Evolutionary conservation across 2,797 vertebrate species (phyloP).

Genomic region (Zenarchopterus dispar): DNA sequence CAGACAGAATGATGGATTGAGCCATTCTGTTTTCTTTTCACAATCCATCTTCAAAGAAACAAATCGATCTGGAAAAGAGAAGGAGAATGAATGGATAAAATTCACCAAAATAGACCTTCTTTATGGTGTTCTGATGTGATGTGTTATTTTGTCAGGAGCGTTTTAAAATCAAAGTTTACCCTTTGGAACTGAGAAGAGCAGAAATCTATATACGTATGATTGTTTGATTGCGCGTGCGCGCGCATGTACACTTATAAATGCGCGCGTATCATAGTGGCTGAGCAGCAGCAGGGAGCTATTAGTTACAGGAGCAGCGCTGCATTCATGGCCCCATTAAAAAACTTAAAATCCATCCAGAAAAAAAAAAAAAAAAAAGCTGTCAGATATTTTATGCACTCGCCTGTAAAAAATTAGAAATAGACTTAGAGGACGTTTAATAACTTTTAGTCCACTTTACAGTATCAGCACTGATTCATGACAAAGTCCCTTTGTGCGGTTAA

Average conservation of each 20-base stretch:
- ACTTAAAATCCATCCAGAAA: constrained; percentile 16
- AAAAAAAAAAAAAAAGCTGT: neutral
- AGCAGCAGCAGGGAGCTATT: constrained; percentile 12
- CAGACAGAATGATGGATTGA: constrained; percentile 72
- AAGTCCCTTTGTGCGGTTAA: constrained; percentile 5
- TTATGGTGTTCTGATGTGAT: constrained; percentile 63
- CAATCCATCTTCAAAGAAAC: constrained; percentile 71
- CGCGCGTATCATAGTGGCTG: no score
- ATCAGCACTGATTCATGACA: constrained; percentile 3
- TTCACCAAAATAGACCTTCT: constrained; percentile 64
- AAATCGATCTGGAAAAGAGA: constrained; percentile 68
- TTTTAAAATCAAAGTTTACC: constrained; percentile 64
- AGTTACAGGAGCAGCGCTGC: constrained; percentile 16
- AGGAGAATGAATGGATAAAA: constrained; percentile 35
- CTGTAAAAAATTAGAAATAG: constrained; percentile 11
- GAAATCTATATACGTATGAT: neutral
- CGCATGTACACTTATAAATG: neutral
- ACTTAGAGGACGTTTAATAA: neutral
- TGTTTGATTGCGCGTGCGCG: constrained; percentile 4
- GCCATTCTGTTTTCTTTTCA: constrained; percentile 65
- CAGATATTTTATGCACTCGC: neutral
- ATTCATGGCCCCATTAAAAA: constrained; percentile 22
- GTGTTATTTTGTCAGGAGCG: constrained; percentile 61
- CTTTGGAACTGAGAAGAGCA: constrained; percentile 39
- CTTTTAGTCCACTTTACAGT: neutral